A percentile compares a stretch with the other conserved stretches of the same genome.
These are phyloP conservation scores for Triplophysa rosa DNA, from an alignment of 2,113 vertebrate genomes.

Conservation along the genomic window DNA sequence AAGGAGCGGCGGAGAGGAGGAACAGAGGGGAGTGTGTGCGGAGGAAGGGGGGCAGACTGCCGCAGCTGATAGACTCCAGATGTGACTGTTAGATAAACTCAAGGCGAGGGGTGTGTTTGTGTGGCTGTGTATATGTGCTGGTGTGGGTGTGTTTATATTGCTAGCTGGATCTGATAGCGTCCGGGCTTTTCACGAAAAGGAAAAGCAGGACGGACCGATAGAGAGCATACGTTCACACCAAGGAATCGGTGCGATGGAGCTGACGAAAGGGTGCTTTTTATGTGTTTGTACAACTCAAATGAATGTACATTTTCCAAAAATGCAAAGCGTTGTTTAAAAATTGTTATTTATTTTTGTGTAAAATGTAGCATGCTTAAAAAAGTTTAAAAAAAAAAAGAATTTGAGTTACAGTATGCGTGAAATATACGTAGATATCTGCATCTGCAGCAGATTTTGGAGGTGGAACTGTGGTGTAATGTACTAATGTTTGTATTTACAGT, in stretches of 20 bases:
- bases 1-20: slow-evolving; percentile 70
- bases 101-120: slow-evolving; percentile 64
- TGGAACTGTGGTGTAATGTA: too few relatives aligned
- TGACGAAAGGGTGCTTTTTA: not conserved
- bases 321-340: too few relatives aligned
- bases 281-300: not conserved
- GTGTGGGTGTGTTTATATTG: slow-evolving; percentile 76
- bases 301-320: not conserved
- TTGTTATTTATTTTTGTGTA: too few relatives aligned
- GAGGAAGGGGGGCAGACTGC: slow-evolving; percentile 53
- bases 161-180: slow-evolving; percentile 70
- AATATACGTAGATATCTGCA: too few relatives aligned
- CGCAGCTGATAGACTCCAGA: slow-evolving; percentile 82
- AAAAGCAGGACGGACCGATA: slow-evolving; percentile 56
- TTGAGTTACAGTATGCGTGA: too few relatives aligned
- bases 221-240: slow-evolving; percentile 5
- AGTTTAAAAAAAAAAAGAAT: too few relatives aligned
- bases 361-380: too few relatives aligned
- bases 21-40: slow-evolving; percentile 59
- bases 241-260: slow-evolving; percentile 4
- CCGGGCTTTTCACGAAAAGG: slow-evolving; percentile 72
- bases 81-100: slow-evolving; percentile 81
- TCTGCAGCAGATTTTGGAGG: too few relatives aligned
- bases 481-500: too few relatives aligned
- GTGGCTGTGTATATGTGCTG: slow-evolving; percentile 19